Conservation (phyloP, 2,888 invertebrate species). For the Sminthurinus aureus region DNA sequence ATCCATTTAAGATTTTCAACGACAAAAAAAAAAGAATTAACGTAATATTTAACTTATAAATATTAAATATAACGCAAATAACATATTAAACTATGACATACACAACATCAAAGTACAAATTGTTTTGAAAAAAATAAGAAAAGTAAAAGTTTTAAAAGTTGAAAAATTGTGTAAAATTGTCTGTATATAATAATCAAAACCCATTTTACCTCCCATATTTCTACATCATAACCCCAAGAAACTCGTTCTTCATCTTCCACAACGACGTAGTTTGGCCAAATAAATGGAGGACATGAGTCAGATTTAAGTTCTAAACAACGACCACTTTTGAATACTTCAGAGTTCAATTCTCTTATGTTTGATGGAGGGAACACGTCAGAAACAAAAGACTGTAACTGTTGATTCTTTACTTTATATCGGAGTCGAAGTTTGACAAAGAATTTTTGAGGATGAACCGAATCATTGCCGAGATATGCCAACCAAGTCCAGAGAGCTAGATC, state of each 20-base stretch:
- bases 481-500: slow-evolving; percentile 35
- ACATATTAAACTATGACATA: too few relatives aligned
- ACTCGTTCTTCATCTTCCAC: background rate
- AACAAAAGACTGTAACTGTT: background rate
- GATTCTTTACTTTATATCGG: background rate
- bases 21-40: too few relatives aligned
- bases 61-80: too few relatives aligned
- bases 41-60: too few relatives aligned
- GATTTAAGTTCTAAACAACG: slow-evolving; percentile 20
- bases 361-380: slow-evolving; percentile 10
- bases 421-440: slow-evolving; percentile 5
- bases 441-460: background rate
- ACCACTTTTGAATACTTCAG: slow-evolving; percentile 29
- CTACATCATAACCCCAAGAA: slow-evolving; percentile 22
- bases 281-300: slow-evolving; percentile 13
- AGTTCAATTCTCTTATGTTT: background rate
- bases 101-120: too few relatives aligned
- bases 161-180: too few relatives aligned
- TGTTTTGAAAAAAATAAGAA: too few relatives aligned
- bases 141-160: too few relatives aligned
- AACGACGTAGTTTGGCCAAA: slow-evolving; percentile 29
- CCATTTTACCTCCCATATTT: slow-evolving; percentile 34
- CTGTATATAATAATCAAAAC: too few relatives aligned
- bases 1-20: too few relatives aligned
- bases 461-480: background rate